A percentile compares a stretch with the other conserved stretches of the same genome.
Conservation (phyloP, 2,113 vertebrate genomes). For the Oryzias celebensis region DNA sequence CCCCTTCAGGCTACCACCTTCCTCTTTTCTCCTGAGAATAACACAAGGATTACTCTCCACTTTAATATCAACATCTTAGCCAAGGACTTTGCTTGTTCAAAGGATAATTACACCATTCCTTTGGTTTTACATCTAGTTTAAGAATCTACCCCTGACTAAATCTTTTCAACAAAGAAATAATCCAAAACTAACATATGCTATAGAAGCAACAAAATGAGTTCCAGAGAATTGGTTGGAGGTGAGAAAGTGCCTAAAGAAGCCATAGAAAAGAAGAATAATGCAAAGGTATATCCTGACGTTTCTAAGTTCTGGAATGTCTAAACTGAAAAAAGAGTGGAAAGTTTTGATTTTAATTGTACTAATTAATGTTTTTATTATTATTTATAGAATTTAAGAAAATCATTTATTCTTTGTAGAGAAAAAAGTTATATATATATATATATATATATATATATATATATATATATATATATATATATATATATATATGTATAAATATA, state of each 20-base stretch:
- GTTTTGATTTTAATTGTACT: not conserved
- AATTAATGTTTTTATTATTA: slow-evolving; percentile 2
- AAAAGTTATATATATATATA: not conserved
- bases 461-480: not conserved
- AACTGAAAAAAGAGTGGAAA: not conserved
- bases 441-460: not conserved
- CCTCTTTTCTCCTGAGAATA: slow-evolving; percentile 21
- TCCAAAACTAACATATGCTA: not conserved
- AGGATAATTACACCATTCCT: slow-evolving; percentile 15
- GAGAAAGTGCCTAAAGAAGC: not conserved
- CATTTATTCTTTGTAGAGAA: slow-evolving; percentile 2
- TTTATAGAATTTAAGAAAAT: slow-evolving; percentile 11
- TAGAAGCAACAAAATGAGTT: slow-evolving; percentile 15
- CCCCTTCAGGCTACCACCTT: slow-evolving; percentile 20
- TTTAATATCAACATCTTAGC: slow-evolving; percentile 15
- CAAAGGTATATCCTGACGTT: not conserved
- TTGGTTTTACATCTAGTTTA: slow-evolving; percentile 13
- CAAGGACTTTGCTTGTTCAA: slow-evolving; percentile 14
- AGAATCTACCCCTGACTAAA: not conserved
- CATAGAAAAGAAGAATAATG: slow-evolving; percentile 1
- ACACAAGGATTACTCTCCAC: slow-evolving; percentile 27
- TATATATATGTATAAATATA: not conserved
- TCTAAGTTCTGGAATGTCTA: not conserved
- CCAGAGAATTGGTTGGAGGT: not conserved
- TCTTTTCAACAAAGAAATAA: not conserved